Evolutionary conservation across 2,113 vertebrate species (phyloP).

Genomic region (Australoheros scitulus): DNA sequence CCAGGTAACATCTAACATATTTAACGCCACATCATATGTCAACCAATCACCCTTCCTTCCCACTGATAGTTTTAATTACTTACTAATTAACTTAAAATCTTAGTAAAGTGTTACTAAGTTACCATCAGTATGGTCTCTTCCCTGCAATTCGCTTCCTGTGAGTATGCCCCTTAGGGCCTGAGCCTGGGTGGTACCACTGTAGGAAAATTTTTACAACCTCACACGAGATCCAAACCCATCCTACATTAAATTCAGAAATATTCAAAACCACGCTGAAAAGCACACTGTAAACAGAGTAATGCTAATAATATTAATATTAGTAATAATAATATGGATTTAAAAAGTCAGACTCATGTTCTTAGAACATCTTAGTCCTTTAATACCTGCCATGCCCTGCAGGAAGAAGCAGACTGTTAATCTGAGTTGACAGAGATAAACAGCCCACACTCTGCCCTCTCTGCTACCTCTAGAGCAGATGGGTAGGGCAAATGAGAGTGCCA

Average conservation of each 20-base stretch:
- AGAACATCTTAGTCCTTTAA: background rate
- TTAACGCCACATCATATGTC: background rate
- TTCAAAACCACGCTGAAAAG: background rate
- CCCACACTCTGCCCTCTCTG: constrained; percentile 28
- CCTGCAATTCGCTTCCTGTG: background rate
- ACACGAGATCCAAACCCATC: background rate
- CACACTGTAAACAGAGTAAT: background rate
- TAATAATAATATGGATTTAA: background rate
- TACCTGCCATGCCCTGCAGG: background rate
- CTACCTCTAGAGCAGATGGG: constrained; percentile 34
- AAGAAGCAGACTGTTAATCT: constrained; percentile 29
- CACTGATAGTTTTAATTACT: background rate
- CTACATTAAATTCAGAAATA: background rate
- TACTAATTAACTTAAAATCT: background rate
- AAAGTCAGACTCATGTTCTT: background rate
- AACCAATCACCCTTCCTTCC: background rate
- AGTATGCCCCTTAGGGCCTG: too few species aligned
- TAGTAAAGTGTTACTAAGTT: background rate
- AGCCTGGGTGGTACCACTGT: too few species aligned
- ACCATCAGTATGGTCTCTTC: background rate
- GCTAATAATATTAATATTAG: background rate
- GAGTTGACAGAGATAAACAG: constrained; percentile 32
- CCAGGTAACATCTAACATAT: background rate
- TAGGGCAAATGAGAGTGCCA: constrained; percentile 22
- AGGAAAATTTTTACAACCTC: background rate